Evolutionary conservation across 1,140 invertebrate genomes (phyloP).

Genomic region (Heliconius himera): DNA sequence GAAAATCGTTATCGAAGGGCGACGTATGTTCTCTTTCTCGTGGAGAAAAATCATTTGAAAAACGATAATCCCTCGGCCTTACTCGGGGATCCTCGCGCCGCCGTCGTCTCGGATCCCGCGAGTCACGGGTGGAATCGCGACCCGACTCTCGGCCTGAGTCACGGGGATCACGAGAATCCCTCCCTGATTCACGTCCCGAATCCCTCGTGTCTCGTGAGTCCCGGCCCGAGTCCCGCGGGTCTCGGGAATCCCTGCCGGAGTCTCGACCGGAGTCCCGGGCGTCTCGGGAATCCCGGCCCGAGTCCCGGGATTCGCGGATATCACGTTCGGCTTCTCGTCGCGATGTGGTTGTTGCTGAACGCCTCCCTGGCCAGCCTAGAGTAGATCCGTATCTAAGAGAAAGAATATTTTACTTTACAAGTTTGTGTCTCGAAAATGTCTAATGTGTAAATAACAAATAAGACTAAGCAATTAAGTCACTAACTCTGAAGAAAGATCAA

Average conservation of each 20-base stretch:
- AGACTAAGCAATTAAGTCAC: background rate
- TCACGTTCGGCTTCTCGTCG: constrained; percentile 45
- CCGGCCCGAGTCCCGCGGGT: constrained; percentile 50
- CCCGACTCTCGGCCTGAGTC: constrained; percentile 57
- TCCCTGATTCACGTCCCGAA: constrained; percentile 51
- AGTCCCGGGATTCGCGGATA: constrained; percentile 47
- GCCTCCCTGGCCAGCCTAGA: constrained; percentile 71
- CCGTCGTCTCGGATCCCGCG: constrained; percentile 45
- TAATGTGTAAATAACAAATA: background rate
- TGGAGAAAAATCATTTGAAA: constrained; percentile 83
- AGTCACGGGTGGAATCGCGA: constrained; percentile 58
- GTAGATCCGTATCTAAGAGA: constrained; percentile 72
- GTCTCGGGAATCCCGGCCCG: constrained; percentile 47
- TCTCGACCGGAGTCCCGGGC: constrained; percentile 48
- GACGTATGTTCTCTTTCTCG: constrained; percentile 82
- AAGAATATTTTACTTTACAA: background rate
- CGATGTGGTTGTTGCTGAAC: constrained; percentile 55
- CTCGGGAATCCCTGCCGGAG: constrained; percentile 50
- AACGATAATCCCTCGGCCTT: constrained; percentile 74
- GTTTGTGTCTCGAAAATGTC: too few species aligned
- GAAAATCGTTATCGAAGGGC: constrained; percentile 88
- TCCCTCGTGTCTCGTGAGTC: constrained; percentile 44
- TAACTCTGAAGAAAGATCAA: too few species aligned
- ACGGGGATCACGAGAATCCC: constrained; percentile 45
- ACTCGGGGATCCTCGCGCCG: constrained; percentile 43